Evolutionary conservation across 2,797 vertebrate species (phyloP).

Genomic region (Pogoniulus pusillus): DNA sequence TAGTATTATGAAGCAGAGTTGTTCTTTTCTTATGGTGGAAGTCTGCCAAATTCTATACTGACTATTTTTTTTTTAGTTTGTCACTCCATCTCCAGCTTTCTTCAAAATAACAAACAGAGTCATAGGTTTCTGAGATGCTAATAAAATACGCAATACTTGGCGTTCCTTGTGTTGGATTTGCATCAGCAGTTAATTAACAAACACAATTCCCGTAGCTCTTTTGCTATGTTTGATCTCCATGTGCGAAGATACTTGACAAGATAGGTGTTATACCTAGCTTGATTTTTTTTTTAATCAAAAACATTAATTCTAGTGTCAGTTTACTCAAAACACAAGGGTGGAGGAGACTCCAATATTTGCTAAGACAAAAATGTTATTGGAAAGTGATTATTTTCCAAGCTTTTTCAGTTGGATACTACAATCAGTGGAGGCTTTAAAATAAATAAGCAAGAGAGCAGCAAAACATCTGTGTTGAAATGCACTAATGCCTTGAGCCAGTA

Average conservation of each 20-base stretch:
- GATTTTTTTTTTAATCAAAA: slow-evolving; percentile 21
- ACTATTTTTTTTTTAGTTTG: neutral
- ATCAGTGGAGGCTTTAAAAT: slow-evolving; percentile 37
- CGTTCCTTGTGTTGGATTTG: neutral
- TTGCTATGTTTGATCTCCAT: slow-evolving; percentile 36
- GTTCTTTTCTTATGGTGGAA: neutral
- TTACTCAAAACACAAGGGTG: slow-evolving; percentile 15
- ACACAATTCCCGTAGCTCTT: neutral
- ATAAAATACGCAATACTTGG: slow-evolving; percentile 12
- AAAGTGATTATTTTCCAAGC: slow-evolving; percentile 15
- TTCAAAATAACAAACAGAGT: slow-evolving; percentile 16
- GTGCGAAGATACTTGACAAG: slow-evolving; percentile 50
- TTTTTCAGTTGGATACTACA: neutral
- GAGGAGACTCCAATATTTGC: neutral
- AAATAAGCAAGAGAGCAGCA: slow-evolving; percentile 18
- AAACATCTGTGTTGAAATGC: neutral
- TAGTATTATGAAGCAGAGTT: neutral
- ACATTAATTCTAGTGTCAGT: slow-evolving; percentile 25
- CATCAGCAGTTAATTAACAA: slow-evolving; percentile 51
- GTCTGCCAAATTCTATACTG: neutral
- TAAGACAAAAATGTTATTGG: neutral
- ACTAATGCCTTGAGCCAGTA: slow-evolving; percentile 16
- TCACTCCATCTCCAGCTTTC: neutral
- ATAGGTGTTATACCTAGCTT: neutral
- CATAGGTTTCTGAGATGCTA: neutral